A percentile compares a stretch with the other conserved stretches of the same genome.
These are phyloP conservation scores for Ptilonorhynchus violaceus DNA, from an alignment of 2,113 vertebrate species.

Conservation along the genomic window DNA sequence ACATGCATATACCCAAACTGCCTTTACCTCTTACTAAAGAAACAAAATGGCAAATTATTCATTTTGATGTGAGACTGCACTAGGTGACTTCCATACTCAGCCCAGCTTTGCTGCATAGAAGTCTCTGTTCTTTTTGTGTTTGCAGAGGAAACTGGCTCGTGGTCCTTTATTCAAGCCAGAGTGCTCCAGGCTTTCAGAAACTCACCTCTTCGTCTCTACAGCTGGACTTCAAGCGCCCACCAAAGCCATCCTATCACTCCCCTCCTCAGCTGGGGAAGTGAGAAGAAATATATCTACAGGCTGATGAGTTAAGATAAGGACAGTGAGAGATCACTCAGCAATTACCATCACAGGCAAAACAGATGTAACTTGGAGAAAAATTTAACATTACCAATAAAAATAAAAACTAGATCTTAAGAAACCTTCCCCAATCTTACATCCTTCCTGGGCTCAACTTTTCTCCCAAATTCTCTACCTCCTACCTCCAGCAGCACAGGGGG, in stretches of 20 bases:
- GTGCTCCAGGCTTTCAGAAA: background rate
- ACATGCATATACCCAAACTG: background rate
- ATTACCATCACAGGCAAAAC: background rate
- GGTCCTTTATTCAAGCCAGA: background rate
- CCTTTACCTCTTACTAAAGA: background rate
- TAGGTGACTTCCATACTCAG: background rate
- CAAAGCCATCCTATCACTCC: background rate
- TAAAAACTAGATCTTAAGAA: background rate
- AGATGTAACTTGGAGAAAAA: background rate
- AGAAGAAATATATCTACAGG: background rate
- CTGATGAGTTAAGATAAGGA: background rate
- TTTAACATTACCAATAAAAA: background rate
- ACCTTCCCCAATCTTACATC: background rate
- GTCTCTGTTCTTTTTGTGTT: background rate
- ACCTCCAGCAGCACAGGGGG: accelerated
- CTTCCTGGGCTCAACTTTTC: background rate
- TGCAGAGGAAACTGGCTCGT: accelerated
- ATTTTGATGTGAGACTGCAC: background rate
- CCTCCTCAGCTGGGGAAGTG: background rate
- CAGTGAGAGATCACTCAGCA: background rate
- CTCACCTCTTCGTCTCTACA: background rate
- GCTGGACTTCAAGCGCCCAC: background rate
- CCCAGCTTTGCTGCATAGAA: background rate
- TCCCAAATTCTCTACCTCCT: background rate
- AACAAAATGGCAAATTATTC: background rate